phyloP scores from a whole-genome alignment of 2,888 invertebrate genomes.

The Notodonta dromedarius region DNA sequence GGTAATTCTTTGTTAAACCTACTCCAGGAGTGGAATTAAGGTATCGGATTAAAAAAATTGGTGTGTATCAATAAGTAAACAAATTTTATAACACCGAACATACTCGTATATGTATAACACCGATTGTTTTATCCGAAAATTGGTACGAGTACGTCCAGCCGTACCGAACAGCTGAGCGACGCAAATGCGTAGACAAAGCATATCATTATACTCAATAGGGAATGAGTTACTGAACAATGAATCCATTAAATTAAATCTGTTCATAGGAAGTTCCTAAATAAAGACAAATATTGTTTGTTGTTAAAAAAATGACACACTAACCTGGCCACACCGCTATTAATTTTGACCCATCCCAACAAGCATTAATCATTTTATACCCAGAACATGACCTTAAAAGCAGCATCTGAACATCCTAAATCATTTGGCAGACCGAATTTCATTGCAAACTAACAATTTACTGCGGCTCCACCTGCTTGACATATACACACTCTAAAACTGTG shows the following conservation, averaged over 20 bases:
- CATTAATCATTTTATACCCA: not conserved
- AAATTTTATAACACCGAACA: no score
- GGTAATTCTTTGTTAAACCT: no score
- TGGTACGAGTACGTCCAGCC: no score
- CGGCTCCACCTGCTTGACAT: not conserved
- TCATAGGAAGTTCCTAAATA: not conserved
- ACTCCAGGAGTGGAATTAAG: no score
- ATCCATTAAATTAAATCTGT: not conserved
- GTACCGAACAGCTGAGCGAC: no score
- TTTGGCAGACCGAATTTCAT: slow-evolving; percentile 14
- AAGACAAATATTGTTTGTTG: not conserved
- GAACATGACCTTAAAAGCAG: not conserved
- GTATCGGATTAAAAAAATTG: no score
- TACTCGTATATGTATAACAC: no score
- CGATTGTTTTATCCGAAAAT: no score
- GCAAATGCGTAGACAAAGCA: no score
- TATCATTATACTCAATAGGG: no score
- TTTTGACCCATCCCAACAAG: slow-evolving; percentile 3
- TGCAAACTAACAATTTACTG: not conserved
- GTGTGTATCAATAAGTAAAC: no score
- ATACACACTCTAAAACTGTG: no score
- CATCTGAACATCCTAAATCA: slow-evolving; percentile 28
- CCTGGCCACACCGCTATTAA: slow-evolving; percentile 10
- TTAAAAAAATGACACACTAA: slow-evolving; percentile 7
- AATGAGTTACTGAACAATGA: not conserved